These are phyloP conservation scores for Ailuropoda melanoleuca DNA, from an alignment of 2,113 vertebrate species.

Conservation along the genomic window DNA sequence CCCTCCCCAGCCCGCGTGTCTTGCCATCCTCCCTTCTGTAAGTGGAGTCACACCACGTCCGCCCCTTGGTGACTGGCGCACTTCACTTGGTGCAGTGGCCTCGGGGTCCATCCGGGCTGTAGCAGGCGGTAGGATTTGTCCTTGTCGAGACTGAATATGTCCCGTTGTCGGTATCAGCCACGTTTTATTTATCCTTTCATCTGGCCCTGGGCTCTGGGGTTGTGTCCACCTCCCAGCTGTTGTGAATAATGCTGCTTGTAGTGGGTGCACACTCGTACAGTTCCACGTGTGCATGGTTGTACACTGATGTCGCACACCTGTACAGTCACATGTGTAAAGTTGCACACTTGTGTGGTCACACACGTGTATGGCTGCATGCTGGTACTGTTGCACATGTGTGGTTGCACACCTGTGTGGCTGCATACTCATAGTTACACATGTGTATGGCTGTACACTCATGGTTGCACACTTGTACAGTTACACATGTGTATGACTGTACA, in stretches of 20 bases:
- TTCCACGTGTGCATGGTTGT: too few species aligned
- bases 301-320: too few species aligned
- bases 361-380: too few species aligned
- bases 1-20: not conserved
- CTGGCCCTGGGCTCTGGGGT: not conserved
- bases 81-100: not conserved
- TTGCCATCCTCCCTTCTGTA: not conserved
- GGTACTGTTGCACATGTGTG: too few species aligned
- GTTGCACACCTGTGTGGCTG: too few species aligned
- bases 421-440: too few species aligned
- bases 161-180: not conserved
- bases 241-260: not conserved
- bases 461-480: too few species aligned
- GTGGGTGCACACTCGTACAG: too few species aligned
- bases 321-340: too few species aligned
- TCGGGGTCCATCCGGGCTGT: not conserved
- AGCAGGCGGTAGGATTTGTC: not conserved
- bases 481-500: too few species aligned
- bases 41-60: not conserved
- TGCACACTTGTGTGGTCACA: too few species aligned
- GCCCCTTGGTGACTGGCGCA: accelerated
- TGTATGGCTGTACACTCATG: too few species aligned
- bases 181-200: not conserved
- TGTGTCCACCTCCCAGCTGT: not conserved
- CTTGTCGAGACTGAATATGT: not conserved